These are phyloP conservation scores for Odontamblyopus lacepedii DNA, from an alignment of 2,797 vertebrate species.

Conservation along the genomic window DNA sequence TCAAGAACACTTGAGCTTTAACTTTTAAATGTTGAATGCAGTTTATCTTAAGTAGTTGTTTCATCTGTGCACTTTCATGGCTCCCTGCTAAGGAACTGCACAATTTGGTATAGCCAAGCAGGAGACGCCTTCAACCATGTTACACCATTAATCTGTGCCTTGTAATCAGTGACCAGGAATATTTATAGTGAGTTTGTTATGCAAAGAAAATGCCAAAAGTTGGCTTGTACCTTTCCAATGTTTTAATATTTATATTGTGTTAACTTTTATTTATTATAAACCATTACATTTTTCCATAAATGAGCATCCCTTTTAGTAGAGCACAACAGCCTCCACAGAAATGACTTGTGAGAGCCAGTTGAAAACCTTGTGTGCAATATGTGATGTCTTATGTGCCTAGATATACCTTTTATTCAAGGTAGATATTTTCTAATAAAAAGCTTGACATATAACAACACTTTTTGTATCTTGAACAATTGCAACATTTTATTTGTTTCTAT, in stretches of 20 bases:
- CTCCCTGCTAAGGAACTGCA: constrained; percentile 50
- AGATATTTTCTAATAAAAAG: constrained; percentile 46
- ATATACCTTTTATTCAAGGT: constrained; percentile 40
- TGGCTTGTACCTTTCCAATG: constrained; percentile 38
- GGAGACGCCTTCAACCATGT: constrained; percentile 25
- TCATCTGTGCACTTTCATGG: constrained; percentile 37
- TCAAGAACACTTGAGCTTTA: constrained; percentile 41
- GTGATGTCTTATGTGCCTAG: constrained; percentile 73
- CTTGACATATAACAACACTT: constrained; percentile 34
- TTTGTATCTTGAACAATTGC: constrained; percentile 40
- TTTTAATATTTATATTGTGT: constrained; percentile 9
- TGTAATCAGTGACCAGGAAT: constrained; percentile 42
- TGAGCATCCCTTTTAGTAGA: background rate
- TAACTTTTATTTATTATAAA: constrained; percentile 8
- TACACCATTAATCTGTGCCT: constrained; percentile 58
- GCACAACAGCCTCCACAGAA: constrained; percentile 14
- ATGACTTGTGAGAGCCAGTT: constrained; percentile 23
- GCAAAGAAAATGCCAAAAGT: constrained; percentile 49
- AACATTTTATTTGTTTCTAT: constrained; percentile 57
- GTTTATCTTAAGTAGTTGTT: constrained; percentile 20
- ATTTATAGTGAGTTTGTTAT: constrained; percentile 47
- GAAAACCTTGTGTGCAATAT: constrained; percentile 66
- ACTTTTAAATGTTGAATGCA: constrained; percentile 22
- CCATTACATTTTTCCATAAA: background rate
- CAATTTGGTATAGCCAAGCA: constrained; percentile 43